phyloP scores from a whole-genome alignment of 2,113 vertebrate genomes.

The Paradoxurus hermaphroditus region DNA sequence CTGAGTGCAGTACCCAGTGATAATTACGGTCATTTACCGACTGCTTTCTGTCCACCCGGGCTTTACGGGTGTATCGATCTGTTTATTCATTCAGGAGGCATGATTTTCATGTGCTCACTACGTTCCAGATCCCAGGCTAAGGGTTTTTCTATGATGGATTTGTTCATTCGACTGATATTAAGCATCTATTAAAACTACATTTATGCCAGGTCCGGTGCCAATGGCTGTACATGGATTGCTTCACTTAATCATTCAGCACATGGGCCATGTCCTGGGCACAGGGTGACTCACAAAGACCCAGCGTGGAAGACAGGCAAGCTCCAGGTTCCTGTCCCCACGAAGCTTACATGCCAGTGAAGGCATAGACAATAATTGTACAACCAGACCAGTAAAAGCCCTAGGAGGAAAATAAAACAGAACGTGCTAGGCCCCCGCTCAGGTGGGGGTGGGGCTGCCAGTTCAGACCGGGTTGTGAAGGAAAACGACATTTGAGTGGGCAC shows the following conservation, averaged over 20 bases:
- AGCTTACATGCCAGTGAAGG: not conserved
- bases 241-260: not conserved
- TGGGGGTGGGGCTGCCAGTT: not conserved
- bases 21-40: not conserved
- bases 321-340: not conserved
- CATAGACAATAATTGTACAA: not conserved
- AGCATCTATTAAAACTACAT: not conserved
- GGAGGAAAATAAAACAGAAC: not conserved
- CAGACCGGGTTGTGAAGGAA: not conserved
- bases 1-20: not conserved
- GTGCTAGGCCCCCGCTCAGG: not conserved
- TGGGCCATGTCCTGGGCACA: not conserved
- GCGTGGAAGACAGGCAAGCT: not conserved
- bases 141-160: not conserved
- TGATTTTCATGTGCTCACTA: not conserved
- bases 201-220: not conserved
- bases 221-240: not conserved
- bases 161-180: not conserved
- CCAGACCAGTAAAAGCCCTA: not conserved
- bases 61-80: rapidly evolving
- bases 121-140: not conserved
- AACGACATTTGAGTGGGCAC: not conserved
- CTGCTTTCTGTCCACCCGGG: not conserved
- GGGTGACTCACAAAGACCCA: not conserved
- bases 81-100: not conserved